Conservation (phyloP, 1,140 invertebrate species). For the Cydia splendana region DNA sequence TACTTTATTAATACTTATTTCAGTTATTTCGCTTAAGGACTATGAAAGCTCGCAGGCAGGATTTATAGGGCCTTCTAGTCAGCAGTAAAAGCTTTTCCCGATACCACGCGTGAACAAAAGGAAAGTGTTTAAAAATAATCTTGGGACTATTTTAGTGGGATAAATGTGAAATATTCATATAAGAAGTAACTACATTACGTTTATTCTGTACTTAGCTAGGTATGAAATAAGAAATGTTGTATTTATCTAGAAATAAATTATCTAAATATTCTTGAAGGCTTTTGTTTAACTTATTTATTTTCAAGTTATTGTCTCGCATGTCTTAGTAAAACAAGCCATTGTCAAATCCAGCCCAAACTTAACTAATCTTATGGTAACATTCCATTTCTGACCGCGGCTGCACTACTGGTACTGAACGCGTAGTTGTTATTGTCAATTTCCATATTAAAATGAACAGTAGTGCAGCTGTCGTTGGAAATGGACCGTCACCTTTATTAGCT, state of each 20-base stretch:
- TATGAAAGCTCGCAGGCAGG: slow-evolving; percentile 31
- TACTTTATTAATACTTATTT: slow-evolving; percentile 17
- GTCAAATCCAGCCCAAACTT: too few relatives aligned
- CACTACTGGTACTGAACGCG: too few relatives aligned
- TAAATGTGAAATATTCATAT: background rate
- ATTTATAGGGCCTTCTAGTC: slow-evolving; percentile 31
- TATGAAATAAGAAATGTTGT: background rate
- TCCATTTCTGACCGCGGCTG: too few relatives aligned
- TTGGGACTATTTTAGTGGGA: background rate
- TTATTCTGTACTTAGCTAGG: background rate
- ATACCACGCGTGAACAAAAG: slow-evolving; percentile 13
- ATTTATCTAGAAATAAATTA: background rate
- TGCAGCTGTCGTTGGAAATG: too few relatives aligned
- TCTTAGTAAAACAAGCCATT: too few relatives aligned
- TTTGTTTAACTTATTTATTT: background rate
- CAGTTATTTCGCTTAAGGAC: slow-evolving; percentile 22
- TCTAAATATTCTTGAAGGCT: background rate
- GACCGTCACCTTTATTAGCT: too few relatives aligned
- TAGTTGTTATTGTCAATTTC: too few relatives aligned
- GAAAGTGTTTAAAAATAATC: slow-evolving; percentile 20
- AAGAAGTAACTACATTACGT: background rate
- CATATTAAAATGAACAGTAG: too few relatives aligned
- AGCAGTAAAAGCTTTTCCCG: slow-evolving; percentile 22
- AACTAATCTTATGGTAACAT: too few relatives aligned
- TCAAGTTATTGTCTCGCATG: background rate